These are phyloP conservation scores for Sebastes melanostomus DNA, from an alignment of 2,797 vertebrate species.

Conservation along the genomic window DNA sequence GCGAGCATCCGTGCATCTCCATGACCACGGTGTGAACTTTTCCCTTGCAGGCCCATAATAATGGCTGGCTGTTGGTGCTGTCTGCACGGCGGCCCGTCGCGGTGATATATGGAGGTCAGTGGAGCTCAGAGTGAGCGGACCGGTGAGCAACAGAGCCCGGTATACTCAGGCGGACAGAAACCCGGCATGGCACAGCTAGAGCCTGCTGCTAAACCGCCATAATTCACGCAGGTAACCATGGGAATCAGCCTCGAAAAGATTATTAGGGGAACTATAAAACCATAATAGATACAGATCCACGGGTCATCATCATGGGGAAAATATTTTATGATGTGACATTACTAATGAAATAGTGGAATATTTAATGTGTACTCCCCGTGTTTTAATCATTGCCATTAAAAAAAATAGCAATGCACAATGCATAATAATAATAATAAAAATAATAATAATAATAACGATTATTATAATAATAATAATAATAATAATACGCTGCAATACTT, in stretches of 20 bases:
- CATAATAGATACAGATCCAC: slow-evolving; percentile 18
- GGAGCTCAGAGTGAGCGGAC: slow-evolving; percentile 84
- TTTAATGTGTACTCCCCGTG: background rate
- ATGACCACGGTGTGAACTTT: slow-evolving; percentile 93
- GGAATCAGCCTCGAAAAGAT: slow-evolving; percentile 12
- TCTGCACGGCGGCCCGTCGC: slow-evolving; percentile 87
- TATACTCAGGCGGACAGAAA: slow-evolving; percentile 66
- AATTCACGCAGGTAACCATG: slow-evolving; percentile 68
- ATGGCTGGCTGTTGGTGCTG: slow-evolving; percentile 93
- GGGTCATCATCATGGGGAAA: background rate
- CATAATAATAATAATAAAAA: background rate
- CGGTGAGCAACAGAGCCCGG: slow-evolving; percentile 76
- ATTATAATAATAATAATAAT: background rate
- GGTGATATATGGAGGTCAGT: slow-evolving; percentile 95
- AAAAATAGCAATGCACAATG: background rate
- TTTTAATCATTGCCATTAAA: background rate
- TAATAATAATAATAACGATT: background rate
- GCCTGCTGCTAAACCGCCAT: slow-evolving; percentile 39
- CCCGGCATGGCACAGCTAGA: slow-evolving; percentile 33
- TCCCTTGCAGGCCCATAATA: slow-evolving; percentile 90
- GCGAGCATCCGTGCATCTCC: slow-evolving; percentile 85
- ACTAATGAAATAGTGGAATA: background rate
- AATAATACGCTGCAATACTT: background rate
- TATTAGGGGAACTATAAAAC: slow-evolving; percentile 30
- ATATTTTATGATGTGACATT: background rate